phyloP scores from a whole-genome alignment of 2,888 invertebrate genomes.

The Leptodirus hochenwartii region DNA sequence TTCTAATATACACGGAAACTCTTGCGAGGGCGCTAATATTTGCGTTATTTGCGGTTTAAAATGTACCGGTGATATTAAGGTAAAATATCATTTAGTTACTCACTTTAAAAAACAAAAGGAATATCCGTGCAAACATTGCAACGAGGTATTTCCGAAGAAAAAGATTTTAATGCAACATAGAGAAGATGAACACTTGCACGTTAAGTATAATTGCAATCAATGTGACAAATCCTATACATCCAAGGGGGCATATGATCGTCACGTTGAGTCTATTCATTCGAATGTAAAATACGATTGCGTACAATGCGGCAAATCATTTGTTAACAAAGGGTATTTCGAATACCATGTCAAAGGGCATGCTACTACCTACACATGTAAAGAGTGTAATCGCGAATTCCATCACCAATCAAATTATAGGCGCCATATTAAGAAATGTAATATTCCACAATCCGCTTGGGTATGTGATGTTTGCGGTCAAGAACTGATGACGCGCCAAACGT shows the following conservation, averaged over 20 bases:
- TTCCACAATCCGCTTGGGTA: background rate
- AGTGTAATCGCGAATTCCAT: background rate
- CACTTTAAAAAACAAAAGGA: too few species aligned
- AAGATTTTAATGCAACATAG: too few species aligned
- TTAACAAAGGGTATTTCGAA: too few species aligned
- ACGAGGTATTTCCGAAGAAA: too few species aligned
- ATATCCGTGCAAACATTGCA: too few species aligned
- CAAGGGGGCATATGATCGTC: slow-evolving; percentile 10
- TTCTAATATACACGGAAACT: too few species aligned
- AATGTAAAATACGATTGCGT: slow-evolving; percentile 11
- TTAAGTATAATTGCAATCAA: slow-evolving; percentile 9
- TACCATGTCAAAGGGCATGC: slow-evolving; percentile 6
- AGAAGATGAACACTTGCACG: too few species aligned
- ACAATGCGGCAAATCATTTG: slow-evolving; percentile 11
- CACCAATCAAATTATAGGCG: background rate
- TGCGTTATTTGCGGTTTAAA: too few species aligned
- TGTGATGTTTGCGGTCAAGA: slow-evolving; percentile 9
- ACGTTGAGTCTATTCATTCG: slow-evolving; percentile 9
- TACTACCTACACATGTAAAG: background rate
- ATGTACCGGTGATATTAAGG: too few species aligned
- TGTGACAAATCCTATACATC: slow-evolving; percentile 12
- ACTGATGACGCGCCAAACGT: background rate
- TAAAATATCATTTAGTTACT: too few species aligned
- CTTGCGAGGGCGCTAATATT: too few species aligned
- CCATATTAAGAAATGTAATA: background rate